phyloP scores from a whole-genome alignment of 2,888 invertebrate species.

The Drosophila siamana region DNA sequence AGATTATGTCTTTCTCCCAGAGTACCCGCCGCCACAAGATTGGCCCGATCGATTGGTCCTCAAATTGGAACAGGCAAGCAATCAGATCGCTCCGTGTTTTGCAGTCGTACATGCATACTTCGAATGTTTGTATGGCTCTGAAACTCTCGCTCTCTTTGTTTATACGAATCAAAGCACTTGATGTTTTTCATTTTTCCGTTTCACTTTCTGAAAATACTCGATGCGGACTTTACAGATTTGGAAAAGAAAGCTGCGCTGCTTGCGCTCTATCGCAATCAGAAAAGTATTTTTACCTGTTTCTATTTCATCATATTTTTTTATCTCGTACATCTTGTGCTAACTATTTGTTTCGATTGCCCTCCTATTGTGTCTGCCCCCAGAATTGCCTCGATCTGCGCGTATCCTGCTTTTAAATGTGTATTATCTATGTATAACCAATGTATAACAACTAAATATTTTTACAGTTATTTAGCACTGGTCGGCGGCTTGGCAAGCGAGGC shows the following conservation, averaged over 20 bases:
- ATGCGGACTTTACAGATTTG: constrained; percentile 3
- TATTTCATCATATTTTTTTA: neutral
- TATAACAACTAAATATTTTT: constrained; percentile 68
- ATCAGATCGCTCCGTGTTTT: constrained; percentile 41
- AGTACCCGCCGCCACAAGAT: constrained; percentile 96
- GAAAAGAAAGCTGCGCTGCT: neutral
- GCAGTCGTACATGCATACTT: constrained; percentile 35
- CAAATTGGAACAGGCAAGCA: constrained; percentile 96
- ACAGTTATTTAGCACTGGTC: constrained; percentile 93
- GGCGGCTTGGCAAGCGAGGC: constrained; percentile 93
- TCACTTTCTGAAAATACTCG: constrained; percentile 3
- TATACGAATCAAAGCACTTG: constrained; percentile 5
- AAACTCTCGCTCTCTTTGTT: constrained; percentile 7
- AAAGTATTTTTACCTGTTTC: neutral
- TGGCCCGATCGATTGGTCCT: constrained; percentile 97
- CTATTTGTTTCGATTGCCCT: neutral
- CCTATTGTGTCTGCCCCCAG: neutral
- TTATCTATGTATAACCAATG: constrained; percentile 34
- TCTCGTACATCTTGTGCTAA: constrained; percentile 2
- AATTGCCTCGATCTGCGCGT: constrained; percentile 2
- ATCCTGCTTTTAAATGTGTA: constrained; percentile 8
- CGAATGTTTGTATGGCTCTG: constrained; percentile 18
- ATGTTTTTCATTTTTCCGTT: constrained; percentile 2
- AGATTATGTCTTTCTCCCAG: constrained; percentile 99
- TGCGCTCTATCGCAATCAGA: neutral